A percentile compares a stretch with the other conserved stretches of the same genome.
Conservation (phyloP, 2,888 invertebrate species). For the Cantharis lateralis region DNA sequence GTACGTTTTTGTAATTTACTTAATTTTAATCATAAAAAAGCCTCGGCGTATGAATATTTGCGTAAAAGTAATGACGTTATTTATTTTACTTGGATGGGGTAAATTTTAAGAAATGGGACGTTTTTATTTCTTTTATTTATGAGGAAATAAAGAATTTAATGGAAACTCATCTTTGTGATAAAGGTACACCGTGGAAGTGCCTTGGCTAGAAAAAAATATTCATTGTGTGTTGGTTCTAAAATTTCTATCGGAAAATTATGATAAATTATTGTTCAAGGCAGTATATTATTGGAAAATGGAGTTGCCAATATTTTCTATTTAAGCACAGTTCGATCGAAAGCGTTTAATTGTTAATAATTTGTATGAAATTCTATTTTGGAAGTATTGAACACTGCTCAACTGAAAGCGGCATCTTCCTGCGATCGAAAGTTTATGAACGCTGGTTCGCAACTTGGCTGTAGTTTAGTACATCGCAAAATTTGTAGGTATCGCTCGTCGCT, state of each 20-base stretch:
- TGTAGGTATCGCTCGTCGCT: not conserved
- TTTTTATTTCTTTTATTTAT: not conserved
- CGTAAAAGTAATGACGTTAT: not conserved
- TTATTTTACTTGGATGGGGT: not conserved
- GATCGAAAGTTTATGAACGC: not conserved
- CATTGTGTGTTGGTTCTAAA: not conserved
- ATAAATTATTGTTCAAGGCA: not conserved
- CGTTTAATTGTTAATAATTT: not conserved
- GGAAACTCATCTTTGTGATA: not conserved
- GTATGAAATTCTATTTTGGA: not conserved
- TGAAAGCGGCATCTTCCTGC: not conserved
- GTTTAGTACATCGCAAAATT: not conserved
- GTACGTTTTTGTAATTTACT: not conserved
- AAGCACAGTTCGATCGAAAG: not conserved
- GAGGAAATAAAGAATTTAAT: constrained; percentile 1
- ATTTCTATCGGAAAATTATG: not conserved
- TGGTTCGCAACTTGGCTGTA: not conserved
- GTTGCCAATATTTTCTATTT: not conserved
- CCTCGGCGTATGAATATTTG: not conserved
- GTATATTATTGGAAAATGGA: not conserved
- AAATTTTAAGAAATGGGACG: constrained; percentile 1
- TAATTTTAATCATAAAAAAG: not conserved
- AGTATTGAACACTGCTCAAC: not conserved
- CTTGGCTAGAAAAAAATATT: not conserved
- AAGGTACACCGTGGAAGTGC: not conserved